Conservation (phyloP, 1,140 invertebrate species). For the Charaxes varanes region DNA sequence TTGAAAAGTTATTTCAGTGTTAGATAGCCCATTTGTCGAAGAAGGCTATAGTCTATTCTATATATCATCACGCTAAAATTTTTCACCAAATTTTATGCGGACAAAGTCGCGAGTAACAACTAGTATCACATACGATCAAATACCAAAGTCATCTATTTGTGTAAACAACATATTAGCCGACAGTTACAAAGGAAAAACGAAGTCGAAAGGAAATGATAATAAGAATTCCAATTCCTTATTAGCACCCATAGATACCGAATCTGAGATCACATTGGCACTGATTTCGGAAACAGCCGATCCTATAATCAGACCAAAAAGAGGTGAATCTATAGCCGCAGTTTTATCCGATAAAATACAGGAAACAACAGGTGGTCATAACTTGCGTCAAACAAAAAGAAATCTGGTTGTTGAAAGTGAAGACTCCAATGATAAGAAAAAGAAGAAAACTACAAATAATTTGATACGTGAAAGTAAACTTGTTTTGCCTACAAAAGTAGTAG, state of each 20-base stretch:
- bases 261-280: slow-evolving; percentile 54
- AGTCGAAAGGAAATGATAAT: slow-evolving; percentile 32
- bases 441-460: slow-evolving; percentile 59
- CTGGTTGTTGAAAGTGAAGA: slow-evolving; percentile 56
- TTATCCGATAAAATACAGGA: slow-evolving; percentile 71
- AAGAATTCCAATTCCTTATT: slow-evolving; percentile 33
- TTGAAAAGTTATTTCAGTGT: too few species aligned
- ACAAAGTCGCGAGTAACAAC: too few species aligned
- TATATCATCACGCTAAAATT: too few species aligned
- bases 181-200: slow-evolving; percentile 37
- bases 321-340: slow-evolving; percentile 67
- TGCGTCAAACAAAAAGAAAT: slow-evolving; percentile 67
- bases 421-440: slow-evolving; percentile 63
- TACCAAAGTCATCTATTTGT: slow-evolving; percentile 74
- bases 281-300: slow-evolving; percentile 61
- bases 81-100: too few species aligned
- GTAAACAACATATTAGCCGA: slow-evolving; percentile 47
- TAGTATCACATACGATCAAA: too few species aligned
- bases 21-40: too few species aligned
- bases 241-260: slow-evolving; percentile 46
- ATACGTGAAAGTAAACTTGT: slow-evolving; percentile 66
- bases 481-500: slow-evolving; percentile 49
- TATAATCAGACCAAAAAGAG: slow-evolving; percentile 58
- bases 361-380: slow-evolving; percentile 62
- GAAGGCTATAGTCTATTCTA: too few species aligned